These are phyloP conservation scores for Tyto alba DNA, from an alignment of 2,113 vertebrate species.

Conservation along the genomic window DNA sequence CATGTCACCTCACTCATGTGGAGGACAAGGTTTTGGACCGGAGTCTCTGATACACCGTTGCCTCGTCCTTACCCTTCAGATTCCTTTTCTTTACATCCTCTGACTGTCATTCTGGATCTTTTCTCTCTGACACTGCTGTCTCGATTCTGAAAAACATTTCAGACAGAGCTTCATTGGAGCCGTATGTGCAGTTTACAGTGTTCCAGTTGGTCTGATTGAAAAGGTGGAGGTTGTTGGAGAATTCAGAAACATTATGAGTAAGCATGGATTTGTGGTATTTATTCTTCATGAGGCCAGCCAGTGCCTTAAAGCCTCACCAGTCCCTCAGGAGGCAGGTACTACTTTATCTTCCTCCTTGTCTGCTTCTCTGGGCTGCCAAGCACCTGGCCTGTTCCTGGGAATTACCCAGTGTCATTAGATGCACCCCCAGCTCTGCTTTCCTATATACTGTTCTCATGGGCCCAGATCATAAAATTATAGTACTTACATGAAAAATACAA, in stretches of 20 bases:
- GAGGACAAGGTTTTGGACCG: not conserved
- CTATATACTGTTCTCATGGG: not conserved
- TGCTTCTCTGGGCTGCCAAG: not conserved
- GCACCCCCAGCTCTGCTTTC: not conserved
- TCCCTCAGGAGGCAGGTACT: not conserved
- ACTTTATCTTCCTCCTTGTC: not conserved
- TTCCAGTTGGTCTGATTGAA: not conserved
- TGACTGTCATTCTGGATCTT: not conserved
- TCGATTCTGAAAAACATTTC: not conserved
- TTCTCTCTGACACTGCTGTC: not conserved
- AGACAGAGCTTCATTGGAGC: not conserved
- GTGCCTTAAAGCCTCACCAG: not conserved
- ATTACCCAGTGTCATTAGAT: not conserved
- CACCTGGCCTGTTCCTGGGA: not conserved
- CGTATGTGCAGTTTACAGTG: not conserved
- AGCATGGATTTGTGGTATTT: not conserved
- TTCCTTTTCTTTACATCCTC: not conserved
- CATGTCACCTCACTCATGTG: not conserved
- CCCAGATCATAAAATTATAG: not conserved
- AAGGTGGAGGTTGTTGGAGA: not conserved
- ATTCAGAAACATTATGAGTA: not conserved
- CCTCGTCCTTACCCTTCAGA: not conserved
- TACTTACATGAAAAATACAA: not conserved
- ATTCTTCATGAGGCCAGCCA: not conserved
- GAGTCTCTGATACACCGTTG: not conserved